Conservation (phyloP, 2,797 vertebrate species). For the Hoplostethus atlanticus region DNA sequence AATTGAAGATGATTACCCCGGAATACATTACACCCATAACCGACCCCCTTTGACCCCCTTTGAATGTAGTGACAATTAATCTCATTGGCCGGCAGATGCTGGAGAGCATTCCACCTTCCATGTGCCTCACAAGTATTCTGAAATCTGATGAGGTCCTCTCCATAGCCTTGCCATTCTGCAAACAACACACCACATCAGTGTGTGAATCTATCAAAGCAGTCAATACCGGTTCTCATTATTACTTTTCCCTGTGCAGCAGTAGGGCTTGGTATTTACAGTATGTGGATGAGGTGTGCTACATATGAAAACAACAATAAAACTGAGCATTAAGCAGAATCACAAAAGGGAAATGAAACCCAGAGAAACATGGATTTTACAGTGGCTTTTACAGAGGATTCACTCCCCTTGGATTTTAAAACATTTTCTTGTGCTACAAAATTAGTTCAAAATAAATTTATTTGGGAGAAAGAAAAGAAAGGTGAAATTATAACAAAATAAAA, state of each 20-base stretch:
- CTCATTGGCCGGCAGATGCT: slow-evolving; percentile 50
- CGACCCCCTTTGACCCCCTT: slow-evolving; percentile 49
- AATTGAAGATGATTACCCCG: slow-evolving; percentile 63
- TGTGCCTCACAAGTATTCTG: slow-evolving; percentile 16
- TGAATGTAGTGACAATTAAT: slow-evolving; percentile 57
- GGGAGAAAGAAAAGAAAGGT: too few relatives aligned
- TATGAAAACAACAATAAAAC: not conserved
- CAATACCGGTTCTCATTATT: slow-evolving; percentile 15
- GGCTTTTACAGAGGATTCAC: too few relatives aligned
- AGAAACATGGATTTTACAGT: too few relatives aligned
- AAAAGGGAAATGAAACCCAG: too few relatives aligned
- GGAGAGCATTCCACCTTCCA: slow-evolving; percentile 31
- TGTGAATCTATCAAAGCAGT: slow-evolving; percentile 22
- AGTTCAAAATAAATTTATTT: too few relatives aligned
- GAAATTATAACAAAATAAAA: too few relatives aligned
- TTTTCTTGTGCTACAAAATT: too few relatives aligned
- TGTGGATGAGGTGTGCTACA: slow-evolving; percentile 16
- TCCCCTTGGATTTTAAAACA: too few relatives aligned
- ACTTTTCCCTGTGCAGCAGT: slow-evolving; percentile 26
- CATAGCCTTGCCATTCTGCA: not conserved
- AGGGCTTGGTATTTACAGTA: slow-evolving; percentile 4
- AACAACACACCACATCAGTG: slow-evolving; percentile 12
- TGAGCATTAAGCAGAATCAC: too few relatives aligned
- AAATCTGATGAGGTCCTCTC: slow-evolving; percentile 39
- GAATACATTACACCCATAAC: slow-evolving; percentile 59